Base-by-base conservation (phyloP, 2,113 vertebrate genomes). In the Sander lucioperca region DNA sequence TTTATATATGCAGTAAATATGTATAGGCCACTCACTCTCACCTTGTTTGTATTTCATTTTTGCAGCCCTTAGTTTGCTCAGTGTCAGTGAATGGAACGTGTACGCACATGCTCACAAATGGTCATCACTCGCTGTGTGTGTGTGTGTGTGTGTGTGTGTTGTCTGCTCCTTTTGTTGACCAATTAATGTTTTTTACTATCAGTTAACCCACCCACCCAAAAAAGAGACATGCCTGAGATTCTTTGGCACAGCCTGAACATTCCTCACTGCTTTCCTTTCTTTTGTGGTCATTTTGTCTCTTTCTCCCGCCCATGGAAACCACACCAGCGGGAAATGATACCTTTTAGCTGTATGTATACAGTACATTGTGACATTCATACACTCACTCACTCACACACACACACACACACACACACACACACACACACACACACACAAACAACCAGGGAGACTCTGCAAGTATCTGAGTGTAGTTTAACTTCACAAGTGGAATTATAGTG, bases 201-300 rank as follows among this genome's bases (percentile, higher is more conserved):
- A 69, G 59, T 88, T 50, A 53, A 64, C 65, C 73, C 84, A 68
- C 64, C 85, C 80, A 50, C 70, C 74, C 53, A 79, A 78, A 82
- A 71, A 79, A 70, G 39, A 88, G 82, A 84, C 88, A 94, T 94
- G 89, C 91, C 89, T 86, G 47, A 84, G 84, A 94, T 94, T 94
- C 91, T 92, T 94, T 92, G 93, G 92, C 92, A 83, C 92, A 85
- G 92, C 93, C 92, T 93, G 72, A 80, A 94, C 83, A 92, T 93
- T 91, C 91, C 89, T 91, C 84, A 69, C 73, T 82, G 59, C 79
- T 91, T 88, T 86, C 67, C 45, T 86, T 92, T 88, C 71, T 82
- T 90, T 89, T 87, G 89, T 90, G 90, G 89, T 92, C 67, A 70
- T 87, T 88, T 84, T 71, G 48, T 39, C 53, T 51, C 58, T 58